Evolutionary conservation across 2,888 invertebrate species (phyloP), one percentile per base, ranked within the genome.

Genomic region (Metallyticus violacea): DNA sequence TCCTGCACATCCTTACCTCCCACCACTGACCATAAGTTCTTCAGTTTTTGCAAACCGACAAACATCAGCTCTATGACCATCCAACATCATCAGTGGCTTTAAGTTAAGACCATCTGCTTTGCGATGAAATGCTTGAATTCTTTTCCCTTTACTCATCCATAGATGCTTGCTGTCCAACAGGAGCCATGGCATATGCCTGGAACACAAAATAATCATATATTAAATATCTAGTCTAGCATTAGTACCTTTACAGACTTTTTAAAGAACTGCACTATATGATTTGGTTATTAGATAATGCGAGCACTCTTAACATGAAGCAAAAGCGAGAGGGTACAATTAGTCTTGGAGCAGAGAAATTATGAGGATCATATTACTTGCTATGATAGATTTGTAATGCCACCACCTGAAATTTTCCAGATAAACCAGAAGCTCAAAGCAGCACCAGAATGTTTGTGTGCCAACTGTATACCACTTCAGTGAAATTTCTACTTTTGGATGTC

Each of bases 91-190:
- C 7, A 6, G 7, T 22, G 83, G 28, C 22, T 22, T 26, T 22
- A 22, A 86, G 7, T 77, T 40, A 80, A 89, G 89, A 79, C 90
- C 91, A 90, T 88, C 93, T 85, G 76, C 91, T 89, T 87, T 91
- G 90, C 91, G 90, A 80, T 84, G 86, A 86, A 90, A 91, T 26
- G 90, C 91, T 79, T 88, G 89, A 40, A 91, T 91, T 83, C 89
- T 89, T 89, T 89, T 91, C 28, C 93, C 93, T 89, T 93, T 92
- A 80, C 94, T 93, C 88, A 94, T 92, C 92, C 94, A 95, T 0
- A 95, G 89, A 40, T 90, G 90, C 26, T 93, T 91, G 0, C 91
- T 91, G 7, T 93, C 93, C 76, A 95, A 89, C 82, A 92, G 91
- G 7, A 95, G 89, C 92, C 93, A 93, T 79, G 94, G 93, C 90